Evolutionary conservation across 2,888 invertebrate genomes (phyloP).

Genomic region (Dromius quadrimaculatus): DNA sequence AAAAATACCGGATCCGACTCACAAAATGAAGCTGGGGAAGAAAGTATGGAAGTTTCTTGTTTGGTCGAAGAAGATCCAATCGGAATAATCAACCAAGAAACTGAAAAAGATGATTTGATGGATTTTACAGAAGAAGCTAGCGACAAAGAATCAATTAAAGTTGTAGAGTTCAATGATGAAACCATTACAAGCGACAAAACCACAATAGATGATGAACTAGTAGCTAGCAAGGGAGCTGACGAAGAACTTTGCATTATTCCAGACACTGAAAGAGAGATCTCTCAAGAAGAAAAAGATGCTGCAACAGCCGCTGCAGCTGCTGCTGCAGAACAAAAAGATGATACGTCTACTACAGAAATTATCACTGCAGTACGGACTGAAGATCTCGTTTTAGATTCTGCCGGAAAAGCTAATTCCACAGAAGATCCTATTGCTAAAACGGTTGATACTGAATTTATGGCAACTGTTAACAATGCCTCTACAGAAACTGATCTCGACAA

Average conservation of each 20-base stretch:
- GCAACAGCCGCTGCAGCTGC: constrained; percentile 64
- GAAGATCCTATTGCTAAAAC: not conserved
- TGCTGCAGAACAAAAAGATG: constrained; percentile 57
- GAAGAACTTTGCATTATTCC: constrained; percentile 78
- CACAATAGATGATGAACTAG: constrained; percentile 59
- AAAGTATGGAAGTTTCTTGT: constrained; percentile 31
- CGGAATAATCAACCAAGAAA: constrained; percentile 36
- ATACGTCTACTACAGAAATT: constrained; percentile 60
- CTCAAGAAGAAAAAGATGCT: constrained; percentile 76
- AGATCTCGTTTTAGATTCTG: not conserved
- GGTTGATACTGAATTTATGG: constrained; percentile 4
- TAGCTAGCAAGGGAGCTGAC: constrained; percentile 70
- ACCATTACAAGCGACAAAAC: constrained; percentile 57
- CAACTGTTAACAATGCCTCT: constrained; percentile 17
- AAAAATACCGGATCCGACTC: constrained; percentile 11
- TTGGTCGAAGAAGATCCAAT: constrained; percentile 56
- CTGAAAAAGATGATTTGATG: constrained; percentile 24
- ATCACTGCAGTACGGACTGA: constrained; percentile 43
- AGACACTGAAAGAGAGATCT: constrained; percentile 76
- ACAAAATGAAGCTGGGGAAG: constrained; percentile 39
- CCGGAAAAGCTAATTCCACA: not conserved
- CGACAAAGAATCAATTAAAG: constrained; percentile 57
- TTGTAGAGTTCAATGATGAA: constrained; percentile 59
- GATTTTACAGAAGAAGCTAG: constrained; percentile 53
- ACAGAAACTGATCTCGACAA: not conserved